Evolutionary conservation across 2,113 vertebrate species (phyloP).

Genomic region (Henicopernis longicauda): DNA sequence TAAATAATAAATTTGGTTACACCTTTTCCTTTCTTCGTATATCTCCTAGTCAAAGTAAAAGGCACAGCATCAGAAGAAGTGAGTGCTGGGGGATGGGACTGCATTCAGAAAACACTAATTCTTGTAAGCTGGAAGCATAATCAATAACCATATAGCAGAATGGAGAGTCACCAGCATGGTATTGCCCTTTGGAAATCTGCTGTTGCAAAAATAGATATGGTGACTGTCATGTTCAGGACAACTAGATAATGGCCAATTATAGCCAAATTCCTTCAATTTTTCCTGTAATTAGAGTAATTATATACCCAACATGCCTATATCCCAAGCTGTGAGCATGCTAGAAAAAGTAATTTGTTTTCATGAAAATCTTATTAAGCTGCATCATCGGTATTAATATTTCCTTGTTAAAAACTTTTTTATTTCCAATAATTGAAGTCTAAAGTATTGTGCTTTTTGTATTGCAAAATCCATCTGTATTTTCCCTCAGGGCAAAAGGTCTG

Average conservation of each 20-base stretch:
- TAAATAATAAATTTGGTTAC: background rate
- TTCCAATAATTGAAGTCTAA: slow-evolving; percentile 5
- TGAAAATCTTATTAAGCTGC: background rate
- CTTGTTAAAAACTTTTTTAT: background rate
- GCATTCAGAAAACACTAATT: background rate
- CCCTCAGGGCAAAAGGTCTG: background rate
- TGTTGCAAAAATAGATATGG: background rate
- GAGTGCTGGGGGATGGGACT: background rate
- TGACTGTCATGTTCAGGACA: background rate
- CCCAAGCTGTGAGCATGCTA: background rate
- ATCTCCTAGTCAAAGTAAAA: background rate
- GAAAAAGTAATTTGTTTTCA: slow-evolving; percentile 2
- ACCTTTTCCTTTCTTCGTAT: background rate
- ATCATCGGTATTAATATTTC: background rate
- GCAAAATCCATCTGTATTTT: background rate
- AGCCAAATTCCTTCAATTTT: slow-evolving; percentile 11
- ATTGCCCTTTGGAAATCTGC: background rate
- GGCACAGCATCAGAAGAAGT: background rate
- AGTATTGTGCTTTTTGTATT: background rate
- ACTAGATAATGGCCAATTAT: background rate
- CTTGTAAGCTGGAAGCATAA: background rate
- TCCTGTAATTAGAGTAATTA: background rate
- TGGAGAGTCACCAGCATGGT: background rate
- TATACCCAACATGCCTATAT: background rate
- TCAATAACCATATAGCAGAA: background rate